Base-by-base conservation (phyloP, 2,113 vertebrate species). In the Zingel zingel region DNA sequence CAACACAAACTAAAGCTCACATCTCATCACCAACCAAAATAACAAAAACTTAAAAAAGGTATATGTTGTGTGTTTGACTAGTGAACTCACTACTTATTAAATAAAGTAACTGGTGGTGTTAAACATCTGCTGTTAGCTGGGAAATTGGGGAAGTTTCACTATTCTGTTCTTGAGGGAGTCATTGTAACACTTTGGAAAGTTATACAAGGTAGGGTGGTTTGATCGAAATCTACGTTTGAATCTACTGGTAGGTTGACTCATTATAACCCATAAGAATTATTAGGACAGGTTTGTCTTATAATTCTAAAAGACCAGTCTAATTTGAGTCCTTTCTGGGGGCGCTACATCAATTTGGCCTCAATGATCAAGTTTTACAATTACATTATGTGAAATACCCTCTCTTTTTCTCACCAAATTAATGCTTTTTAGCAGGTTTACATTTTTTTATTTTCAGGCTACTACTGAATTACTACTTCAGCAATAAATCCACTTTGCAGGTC, bases 1-100 rank as follows among this genome's bases (percentile, higher is more conserved):
- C 10, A 66, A 72, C 27, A 74, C 51, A 75, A 84, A 74, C 45
- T 21, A 9, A 74, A 74, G 27, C 36, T 81, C 48, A 71, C 67
- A 11, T 33, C 21, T 39, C 10, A 36, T 50, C 14, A 69, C 64
- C 5, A 23, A 64, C 25, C 10, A 57, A 58, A 43, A 33, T 10
- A 6, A 10, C 39, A 10, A 2, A 43, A 7, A 45, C 14, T 16
- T 5, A 27, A 62, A 15, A 45, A 33, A 13, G 11, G 21, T 11
- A 14, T 30, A 1, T 12, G 51, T 23, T 25, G 21, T 13, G 36
- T 50, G 56, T 48, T 25, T 56, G 43, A 68, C 51, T 47, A 33
- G 47, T 48, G 14, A n/a, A 68, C 13, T 5, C 9, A 7, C 48
- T 13, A 39, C 39, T 50, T 43, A 19, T 57, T 43, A 23, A 56